Percentiles rank a stretch among this genome's conserved stretches.
Evolutionary conservation across 1,140 invertebrate genomes (phyloP).

Genomic region (Vanessa tameamea): DNA sequence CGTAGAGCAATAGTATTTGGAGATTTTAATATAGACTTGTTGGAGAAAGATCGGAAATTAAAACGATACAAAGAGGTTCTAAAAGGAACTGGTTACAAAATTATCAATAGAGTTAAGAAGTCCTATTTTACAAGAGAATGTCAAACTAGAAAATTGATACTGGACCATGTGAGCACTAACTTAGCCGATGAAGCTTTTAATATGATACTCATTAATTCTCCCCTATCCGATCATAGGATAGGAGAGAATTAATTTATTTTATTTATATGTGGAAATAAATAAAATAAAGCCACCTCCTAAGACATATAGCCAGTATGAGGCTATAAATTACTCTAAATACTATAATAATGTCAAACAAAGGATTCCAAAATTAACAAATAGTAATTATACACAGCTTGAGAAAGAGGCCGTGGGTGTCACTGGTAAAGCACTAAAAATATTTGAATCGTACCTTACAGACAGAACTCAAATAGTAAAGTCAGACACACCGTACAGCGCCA

Average conservation of each 20-base stretch:
- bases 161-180: conserved; percentile 22
- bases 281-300: conserved; percentile 18
- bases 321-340: conserved; percentile 10
- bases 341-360: background rate
- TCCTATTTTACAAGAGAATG: conserved; percentile 16
- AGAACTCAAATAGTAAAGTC: no score
- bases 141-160: conserved; percentile 21
- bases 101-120: conserved; percentile 18
- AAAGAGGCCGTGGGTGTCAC: background rate
- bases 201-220: conserved; percentile 18
- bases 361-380: no score
- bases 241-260: no score
- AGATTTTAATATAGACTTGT: background rate
- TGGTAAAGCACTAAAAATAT: no score
- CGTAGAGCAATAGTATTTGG: background rate
- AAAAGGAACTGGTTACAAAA: conserved; percentile 5
- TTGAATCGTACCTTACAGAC: no score
- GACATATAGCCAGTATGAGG: conserved; percentile 12
- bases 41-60: background rate
- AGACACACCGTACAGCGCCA: no score
- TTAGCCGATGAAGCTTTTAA: conserved; percentile 21
- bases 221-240: conserved; percentile 15
- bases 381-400: conserved; percentile 12
- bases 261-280: conserved; percentile 19
- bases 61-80: conserved; percentile 11